phyloP scores from a whole-genome alignment of 2,888 invertebrate species.

The Bursaphelenchus okinawaensis region DNA sequence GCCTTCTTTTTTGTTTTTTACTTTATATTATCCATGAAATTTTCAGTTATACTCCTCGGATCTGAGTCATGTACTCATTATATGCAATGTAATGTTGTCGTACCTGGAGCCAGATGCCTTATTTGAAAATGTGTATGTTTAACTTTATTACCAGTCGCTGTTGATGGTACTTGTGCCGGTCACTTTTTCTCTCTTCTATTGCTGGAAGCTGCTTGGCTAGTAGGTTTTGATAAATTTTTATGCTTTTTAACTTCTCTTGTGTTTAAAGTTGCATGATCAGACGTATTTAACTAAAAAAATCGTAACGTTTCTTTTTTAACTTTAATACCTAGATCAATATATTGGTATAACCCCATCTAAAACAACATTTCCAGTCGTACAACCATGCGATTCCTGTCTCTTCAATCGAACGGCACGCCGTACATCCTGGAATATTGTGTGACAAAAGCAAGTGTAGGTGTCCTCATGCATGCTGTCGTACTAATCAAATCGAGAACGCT shows the following conservation, averaged over 20 bases:
- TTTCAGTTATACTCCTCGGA: slow-evolving; percentile 56
- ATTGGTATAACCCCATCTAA: too few species aligned
- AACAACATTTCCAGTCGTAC: slow-evolving; percentile 35
- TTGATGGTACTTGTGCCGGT: slow-evolving; percentile 57
- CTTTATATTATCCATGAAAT: too few species aligned
- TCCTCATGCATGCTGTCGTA: slow-evolving; percentile 40
- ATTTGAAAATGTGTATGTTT: slow-evolving; percentile 55
- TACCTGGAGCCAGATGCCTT: slow-evolving; percentile 40
- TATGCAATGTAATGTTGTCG: slow-evolving; percentile 54
- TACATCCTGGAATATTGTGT: slow-evolving; percentile 52
- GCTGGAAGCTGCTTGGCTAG: slow-evolving; percentile 55
- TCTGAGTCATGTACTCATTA: slow-evolving; percentile 53
- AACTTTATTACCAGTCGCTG: slow-evolving; percentile 45
- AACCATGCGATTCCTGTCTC: slow-evolving; percentile 53
- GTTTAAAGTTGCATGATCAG: too few species aligned
- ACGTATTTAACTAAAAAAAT: too few species aligned
- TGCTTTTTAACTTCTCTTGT: too few species aligned
- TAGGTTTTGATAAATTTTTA: slow-evolving; percentile 30
- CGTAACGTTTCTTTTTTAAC: too few species aligned
- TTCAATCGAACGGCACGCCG: slow-evolving; percentile 55
- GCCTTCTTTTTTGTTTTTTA: too few species aligned
- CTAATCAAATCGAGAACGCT: slow-evolving; percentile 49
- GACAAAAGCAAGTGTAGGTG: slow-evolving; percentile 35
- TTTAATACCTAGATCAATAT: too few species aligned
- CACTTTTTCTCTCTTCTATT: slow-evolving; percentile 54